phyloP scores from a whole-genome alignment of 1,140 invertebrate genomes.

The Macrobrachium rosenbergii region DNA sequence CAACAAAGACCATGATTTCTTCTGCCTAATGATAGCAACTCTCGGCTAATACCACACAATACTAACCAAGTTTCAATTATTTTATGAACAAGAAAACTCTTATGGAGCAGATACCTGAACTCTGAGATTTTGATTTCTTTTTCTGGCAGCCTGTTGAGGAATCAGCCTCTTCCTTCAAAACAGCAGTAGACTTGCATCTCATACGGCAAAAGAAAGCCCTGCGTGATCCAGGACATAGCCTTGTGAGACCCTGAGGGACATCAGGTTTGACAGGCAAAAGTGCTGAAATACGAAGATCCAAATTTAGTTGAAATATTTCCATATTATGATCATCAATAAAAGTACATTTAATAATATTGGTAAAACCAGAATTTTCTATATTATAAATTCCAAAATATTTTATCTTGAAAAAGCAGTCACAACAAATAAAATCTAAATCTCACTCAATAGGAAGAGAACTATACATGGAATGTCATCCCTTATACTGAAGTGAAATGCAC shows the following conservation, averaged over 20 bases:
- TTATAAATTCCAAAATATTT: too few species aligned
- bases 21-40: not conserved
- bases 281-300: conserved; percentile 73
- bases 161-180: conserved; percentile 60
- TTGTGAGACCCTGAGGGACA: conserved; percentile 78
- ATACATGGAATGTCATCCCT: too few species aligned
- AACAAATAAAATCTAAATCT: too few species aligned
- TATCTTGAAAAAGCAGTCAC: too few species aligned
- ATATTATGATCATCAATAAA: not conserved
- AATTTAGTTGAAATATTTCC: not conserved
- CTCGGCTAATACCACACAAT: not conserved
- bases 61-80: too few species aligned
- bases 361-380: too few species aligned
- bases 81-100: not conserved
- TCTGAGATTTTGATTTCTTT: conserved; percentile 59
- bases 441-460: too few species aligned
- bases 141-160: conserved; percentile 59
- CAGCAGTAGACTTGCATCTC: conserved; percentile 76
- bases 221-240: conserved; percentile 87
- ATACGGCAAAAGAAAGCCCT: conserved; percentile 95
- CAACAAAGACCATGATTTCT: too few species aligned
- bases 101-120: conserved; percentile 35
- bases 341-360: not conserved
- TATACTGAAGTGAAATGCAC: too few species aligned
- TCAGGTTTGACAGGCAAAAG: conserved; percentile 93